A percentile compares a stretch with the other conserved stretches of the same genome.
phyloP scores from a whole-genome alignment of 2,113 vertebrate species.

The Dromaius novaehollandiae region DNA sequence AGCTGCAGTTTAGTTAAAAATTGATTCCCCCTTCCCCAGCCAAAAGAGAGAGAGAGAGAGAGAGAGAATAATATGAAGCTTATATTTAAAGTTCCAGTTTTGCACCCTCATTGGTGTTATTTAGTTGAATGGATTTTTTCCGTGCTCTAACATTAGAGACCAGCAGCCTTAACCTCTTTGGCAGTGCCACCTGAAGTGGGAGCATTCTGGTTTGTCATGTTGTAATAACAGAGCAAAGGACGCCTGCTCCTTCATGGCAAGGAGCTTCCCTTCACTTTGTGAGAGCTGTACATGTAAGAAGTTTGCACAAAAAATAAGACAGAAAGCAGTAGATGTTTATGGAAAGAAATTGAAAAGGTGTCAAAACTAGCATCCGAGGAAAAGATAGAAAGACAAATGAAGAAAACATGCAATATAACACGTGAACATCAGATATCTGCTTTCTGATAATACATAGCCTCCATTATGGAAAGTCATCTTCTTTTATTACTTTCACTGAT shows the following conservation, averaged over 20 bases:
- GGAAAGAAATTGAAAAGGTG: not conserved
- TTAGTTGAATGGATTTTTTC: not conserved
- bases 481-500: not conserved
- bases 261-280: not conserved
- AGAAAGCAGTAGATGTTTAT: not conserved
- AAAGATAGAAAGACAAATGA: not conserved
- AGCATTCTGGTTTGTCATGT: not conserved
- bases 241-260: not conserved
- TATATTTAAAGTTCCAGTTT: not conserved
- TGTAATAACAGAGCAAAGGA: not conserved
- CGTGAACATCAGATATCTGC: not conserved
- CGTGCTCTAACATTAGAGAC: not conserved
- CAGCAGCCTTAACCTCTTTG: not conserved
- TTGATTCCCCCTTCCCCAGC: fast-evolving
- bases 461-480: not conserved
- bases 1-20: not conserved
- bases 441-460: not conserved
- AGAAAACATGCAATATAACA: not conserved
- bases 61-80: not conserved
- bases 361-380: not conserved
- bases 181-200: not conserved
- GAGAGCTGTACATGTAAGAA: not conserved
- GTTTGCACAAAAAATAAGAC: not conserved
- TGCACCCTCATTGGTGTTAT: not conserved
- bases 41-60: not conserved